phyloP scores from a whole-genome alignment of 2,797 vertebrate species.

The Kryptolebias ocellatus region DNA sequence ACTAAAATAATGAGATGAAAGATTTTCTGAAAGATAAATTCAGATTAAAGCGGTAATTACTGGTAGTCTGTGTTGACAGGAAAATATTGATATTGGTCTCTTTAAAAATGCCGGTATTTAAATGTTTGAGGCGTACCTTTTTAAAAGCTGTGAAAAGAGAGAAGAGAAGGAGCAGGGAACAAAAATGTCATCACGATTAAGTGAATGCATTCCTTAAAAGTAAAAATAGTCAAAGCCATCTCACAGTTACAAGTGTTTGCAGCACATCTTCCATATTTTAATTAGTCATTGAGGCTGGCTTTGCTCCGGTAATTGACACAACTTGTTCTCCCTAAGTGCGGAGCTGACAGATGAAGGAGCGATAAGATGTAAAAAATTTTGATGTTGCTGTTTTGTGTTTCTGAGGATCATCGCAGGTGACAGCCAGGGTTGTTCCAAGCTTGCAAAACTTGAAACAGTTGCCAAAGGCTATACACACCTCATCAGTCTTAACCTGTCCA shows the following conservation, averaged over 20 bases:
- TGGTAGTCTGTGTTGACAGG: not conserved
- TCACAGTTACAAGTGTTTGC: constrained; percentile 63
- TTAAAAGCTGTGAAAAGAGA: constrained; percentile 19
- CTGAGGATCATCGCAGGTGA: constrained; percentile 75
- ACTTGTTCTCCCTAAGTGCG: constrained; percentile 61
- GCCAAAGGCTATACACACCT: constrained; percentile 79
- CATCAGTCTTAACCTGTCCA: constrained; percentile 82
- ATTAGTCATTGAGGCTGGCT: constrained; percentile 75
- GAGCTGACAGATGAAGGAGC: constrained; percentile 78
- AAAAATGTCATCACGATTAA: constrained; percentile 38
- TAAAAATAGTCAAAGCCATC: constrained; percentile 53
- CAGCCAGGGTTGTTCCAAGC: constrained; percentile 74
- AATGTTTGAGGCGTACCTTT: constrained; percentile 8
- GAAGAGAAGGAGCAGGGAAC: constrained; percentile 33
- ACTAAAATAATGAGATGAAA: not conserved
- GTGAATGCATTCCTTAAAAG: constrained; percentile 67
- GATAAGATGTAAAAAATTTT: constrained; percentile 77
- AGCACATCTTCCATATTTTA: constrained; percentile 74
- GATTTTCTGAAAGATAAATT: not conserved
- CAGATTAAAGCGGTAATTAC: not conserved
- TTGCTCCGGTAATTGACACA: constrained; percentile 72
- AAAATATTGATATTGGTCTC: not conserved
- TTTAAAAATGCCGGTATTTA: not conserved
- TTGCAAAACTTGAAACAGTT: constrained; percentile 80
- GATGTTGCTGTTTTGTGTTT: constrained; percentile 66